phyloP scores from a whole-genome alignment of 2,113 vertebrate genomes.

The Ranitomeya imitator region DNA sequence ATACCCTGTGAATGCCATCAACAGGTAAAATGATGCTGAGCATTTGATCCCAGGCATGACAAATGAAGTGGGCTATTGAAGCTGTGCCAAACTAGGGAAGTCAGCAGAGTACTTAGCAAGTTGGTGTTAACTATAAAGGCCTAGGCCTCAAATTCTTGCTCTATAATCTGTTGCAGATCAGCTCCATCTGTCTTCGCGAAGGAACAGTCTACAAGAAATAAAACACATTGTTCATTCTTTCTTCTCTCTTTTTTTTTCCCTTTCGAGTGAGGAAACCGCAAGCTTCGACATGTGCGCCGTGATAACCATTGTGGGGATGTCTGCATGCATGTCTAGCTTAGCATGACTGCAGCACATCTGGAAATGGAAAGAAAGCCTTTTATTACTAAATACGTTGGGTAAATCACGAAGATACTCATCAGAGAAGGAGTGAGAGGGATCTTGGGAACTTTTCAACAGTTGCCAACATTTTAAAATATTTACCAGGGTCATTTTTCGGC shows the following conservation, averaged over 20 bases:
- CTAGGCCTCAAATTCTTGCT: slow-evolving; percentile 14
- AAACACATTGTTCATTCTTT: slow-evolving; percentile 28
- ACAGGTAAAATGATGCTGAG: slow-evolving; percentile 37
- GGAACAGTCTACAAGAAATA: slow-evolving; percentile 27
- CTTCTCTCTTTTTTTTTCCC: neutral
- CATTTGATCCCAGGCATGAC: slow-evolving; percentile 39
- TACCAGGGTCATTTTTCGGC: neutral
- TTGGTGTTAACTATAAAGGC: slow-evolving; percentile 25
- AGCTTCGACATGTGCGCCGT: neutral
- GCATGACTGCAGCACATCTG: slow-evolving; percentile 22
- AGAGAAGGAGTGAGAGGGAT: neutral
- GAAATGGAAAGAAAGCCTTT: slow-evolving; percentile 12
- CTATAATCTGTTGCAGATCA: slow-evolving; percentile 26
- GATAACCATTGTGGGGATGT: slow-evolving; percentile 19
- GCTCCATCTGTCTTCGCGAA: slow-evolving; percentile 31
- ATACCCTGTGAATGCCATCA: slow-evolving; percentile 9
- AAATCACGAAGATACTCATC: slow-evolving; percentile 7
- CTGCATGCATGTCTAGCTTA: slow-evolving; percentile 19
- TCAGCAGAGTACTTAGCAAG: neutral
- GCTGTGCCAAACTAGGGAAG: slow-evolving; percentile 13
- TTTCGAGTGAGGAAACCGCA: slow-evolving; percentile 18
- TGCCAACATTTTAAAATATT: slow-evolving; percentile 12
- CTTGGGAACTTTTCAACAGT: neutral
- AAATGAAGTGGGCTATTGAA: slow-evolving; percentile 26
- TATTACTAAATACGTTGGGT: neutral